phyloP scores from a whole-genome alignment of 2,113 vertebrate species.

The Gambusia holbrooki region DNA sequence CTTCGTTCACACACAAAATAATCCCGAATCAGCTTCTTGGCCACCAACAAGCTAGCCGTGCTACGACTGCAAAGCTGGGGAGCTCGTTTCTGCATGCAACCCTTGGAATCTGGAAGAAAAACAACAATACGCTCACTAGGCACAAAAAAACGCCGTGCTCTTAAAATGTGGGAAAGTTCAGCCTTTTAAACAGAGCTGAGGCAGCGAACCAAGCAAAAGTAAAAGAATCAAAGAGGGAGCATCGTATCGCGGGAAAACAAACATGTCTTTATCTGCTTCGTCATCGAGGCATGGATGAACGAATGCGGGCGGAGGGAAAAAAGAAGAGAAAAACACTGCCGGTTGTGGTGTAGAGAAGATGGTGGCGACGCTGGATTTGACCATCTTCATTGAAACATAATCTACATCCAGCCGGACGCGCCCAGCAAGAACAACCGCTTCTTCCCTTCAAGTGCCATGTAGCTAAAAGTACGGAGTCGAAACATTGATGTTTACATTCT shows the following conservation, averaged over 20 bases:
- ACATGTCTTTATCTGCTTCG: constrained; percentile 38
- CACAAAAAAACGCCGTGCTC: constrained; percentile 46
- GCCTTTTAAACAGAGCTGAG: constrained; percentile 41
- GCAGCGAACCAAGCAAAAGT: constrained; percentile 24
- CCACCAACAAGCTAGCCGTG: constrained; percentile 64
- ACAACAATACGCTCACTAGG: constrained; percentile 27
- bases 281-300: constrained; percentile 12
- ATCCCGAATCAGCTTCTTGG: constrained; percentile 57
- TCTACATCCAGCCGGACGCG: neutral
- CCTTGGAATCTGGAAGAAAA: constrained; percentile 64
- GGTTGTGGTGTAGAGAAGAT: neutral
- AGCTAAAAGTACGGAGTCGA: neutral
- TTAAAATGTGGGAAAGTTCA: constrained; percentile 62
- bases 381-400: neutral
- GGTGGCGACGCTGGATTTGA: neutral
- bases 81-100: constrained; percentile 64
- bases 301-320: constrained; percentile 6
- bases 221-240: constrained; percentile 10
- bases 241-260: constrained; percentile 46
- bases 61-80: constrained; percentile 71
- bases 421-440: neutral
- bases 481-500: constrained; percentile 24
- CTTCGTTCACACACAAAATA: constrained; percentile 59
- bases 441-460: neutral
- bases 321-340: constrained; percentile 17